phyloP scores from a whole-genome alignment of 2,888 invertebrate genomes.

The Xestia xanthographa region DNA sequence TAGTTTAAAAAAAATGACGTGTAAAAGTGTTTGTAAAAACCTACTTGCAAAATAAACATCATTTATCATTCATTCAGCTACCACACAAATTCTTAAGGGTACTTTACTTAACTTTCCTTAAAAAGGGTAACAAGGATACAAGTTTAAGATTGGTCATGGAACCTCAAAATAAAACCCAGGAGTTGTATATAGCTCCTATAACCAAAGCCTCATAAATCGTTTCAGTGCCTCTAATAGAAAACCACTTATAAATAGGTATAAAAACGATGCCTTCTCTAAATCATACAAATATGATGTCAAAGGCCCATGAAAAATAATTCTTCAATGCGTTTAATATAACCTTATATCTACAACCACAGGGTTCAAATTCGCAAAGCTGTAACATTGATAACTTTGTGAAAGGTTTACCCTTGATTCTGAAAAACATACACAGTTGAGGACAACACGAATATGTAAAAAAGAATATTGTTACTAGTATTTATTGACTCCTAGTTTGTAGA shows the following conservation, averaged over 20 bases:
- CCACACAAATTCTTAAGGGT: no score
- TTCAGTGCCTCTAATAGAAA: slow-evolving; percentile 3
- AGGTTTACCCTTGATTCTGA: slow-evolving; percentile 25
- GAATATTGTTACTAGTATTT: slow-evolving; percentile 48
- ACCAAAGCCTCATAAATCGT: neutral
- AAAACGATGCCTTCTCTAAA: slow-evolving; percentile 25
- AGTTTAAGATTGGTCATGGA: no score
- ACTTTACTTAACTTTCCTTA: no score
- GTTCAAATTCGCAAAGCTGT: neutral
- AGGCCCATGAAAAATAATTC: neutral
- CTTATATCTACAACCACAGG: fast-evolving
- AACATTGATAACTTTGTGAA: neutral
- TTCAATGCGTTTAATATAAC: neutral
- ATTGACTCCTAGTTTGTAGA: slow-evolving; percentile 30
- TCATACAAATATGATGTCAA: slow-evolving; percentile 14
- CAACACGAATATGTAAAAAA: slow-evolving; percentile 41
- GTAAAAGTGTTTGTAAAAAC: no score
- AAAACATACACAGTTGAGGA: slow-evolving; percentile 24
- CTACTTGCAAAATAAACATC: no score
- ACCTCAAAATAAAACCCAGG: no score
- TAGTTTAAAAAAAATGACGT: no score
- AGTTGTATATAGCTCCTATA: neutral
- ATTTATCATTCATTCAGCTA: no score
- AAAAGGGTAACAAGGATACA: no score
- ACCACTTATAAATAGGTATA: slow-evolving; percentile 10